phyloP scores from a whole-genome alignment of 2,888 invertebrate species.

The Fragum sueziense region DNA sequence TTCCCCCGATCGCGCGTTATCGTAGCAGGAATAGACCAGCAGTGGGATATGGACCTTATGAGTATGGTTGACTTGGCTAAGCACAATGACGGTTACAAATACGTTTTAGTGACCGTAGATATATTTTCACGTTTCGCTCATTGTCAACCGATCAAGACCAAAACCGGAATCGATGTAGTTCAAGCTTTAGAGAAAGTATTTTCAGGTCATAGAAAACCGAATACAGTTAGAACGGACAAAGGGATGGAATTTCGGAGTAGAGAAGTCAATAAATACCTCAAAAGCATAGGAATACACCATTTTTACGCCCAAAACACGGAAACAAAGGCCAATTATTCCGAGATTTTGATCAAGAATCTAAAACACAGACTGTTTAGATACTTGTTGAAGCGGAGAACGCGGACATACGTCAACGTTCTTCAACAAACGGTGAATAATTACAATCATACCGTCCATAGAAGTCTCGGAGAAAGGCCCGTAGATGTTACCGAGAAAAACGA shows the following conservation, averaged over 20 bases:
- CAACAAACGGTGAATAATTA: conserved; percentile 28
- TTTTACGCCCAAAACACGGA: conserved; percentile 39
- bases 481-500: conserved; percentile 24
- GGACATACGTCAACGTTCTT: conserved; percentile 26
- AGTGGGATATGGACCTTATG: conserved; percentile 44
- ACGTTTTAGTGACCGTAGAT: conserved; percentile 36
- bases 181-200: conserved; percentile 17
- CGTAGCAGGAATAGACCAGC: conserved; percentile 37
- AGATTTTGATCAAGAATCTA: conserved; percentile 38
- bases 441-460: conserved; percentile 35
- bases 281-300: conserved; percentile 30
- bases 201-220: conserved; percentile 13
- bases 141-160: conserved; percentile 30
- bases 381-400: conserved; percentile 28
- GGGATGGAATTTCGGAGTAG: conserved; percentile 32
- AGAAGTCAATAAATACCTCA: conserved; percentile 32
- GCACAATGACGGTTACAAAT: conserved; percentile 36
- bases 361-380: conserved; percentile 45
- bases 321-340: conserved; percentile 45
- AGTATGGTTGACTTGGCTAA: conserved; percentile 33
- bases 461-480: conserved; percentile 32
- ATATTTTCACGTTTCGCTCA: conserved; percentile 27
- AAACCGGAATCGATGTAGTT: conserved; percentile 22
- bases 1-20: too few species aligned
- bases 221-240: conserved; percentile 20